Evolutionary conservation across 2,888 invertebrate genomes (phyloP).

Genomic region (Ichneumoninae sp.): DNA sequence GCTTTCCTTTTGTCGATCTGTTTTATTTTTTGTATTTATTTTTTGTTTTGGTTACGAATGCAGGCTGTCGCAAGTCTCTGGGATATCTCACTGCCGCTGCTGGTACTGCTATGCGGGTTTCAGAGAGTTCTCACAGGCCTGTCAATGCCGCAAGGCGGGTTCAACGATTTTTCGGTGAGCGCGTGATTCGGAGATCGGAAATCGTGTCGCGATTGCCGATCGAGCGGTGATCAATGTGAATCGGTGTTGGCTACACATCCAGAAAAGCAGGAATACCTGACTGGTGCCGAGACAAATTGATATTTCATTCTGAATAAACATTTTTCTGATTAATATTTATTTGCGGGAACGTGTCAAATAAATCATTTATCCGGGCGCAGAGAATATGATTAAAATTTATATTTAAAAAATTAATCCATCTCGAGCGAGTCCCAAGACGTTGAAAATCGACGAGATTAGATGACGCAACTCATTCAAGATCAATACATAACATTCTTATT

Average conservation of each 20-base stretch:
- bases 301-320: too few relatives aligned
- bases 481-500: too few relatives aligned
- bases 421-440: not conserved
- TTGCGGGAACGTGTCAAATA: too few relatives aligned
- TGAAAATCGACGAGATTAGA: not conserved
- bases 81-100: slow-evolving; percentile 34
- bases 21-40: slow-evolving; percentile 6
- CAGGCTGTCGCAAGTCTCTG: slow-evolving; percentile 36
- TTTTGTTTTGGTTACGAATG: not conserved
- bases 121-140: slow-evolving; percentile 63
- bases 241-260: not conserved
- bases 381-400: not conserved
- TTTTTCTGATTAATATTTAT: too few relatives aligned
- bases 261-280: too few relatives aligned
- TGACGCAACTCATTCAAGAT: slow-evolving; percentile 11
- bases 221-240: not conserved
- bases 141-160: slow-evolving; percentile 51
- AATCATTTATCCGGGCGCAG: too few relatives aligned
- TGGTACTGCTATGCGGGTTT: slow-evolving; percentile 42
- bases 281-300: too few relatives aligned
- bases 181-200: slow-evolving; percentile 15
- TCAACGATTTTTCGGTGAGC: slow-evolving; percentile 10
- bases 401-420: not conserved
- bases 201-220: slow-evolving; percentile 6
- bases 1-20: not conserved